These are phyloP conservation scores for Istiophorus platypterus DNA, from an alignment of 2,113 vertebrate species.

Conservation along the genomic window DNA sequence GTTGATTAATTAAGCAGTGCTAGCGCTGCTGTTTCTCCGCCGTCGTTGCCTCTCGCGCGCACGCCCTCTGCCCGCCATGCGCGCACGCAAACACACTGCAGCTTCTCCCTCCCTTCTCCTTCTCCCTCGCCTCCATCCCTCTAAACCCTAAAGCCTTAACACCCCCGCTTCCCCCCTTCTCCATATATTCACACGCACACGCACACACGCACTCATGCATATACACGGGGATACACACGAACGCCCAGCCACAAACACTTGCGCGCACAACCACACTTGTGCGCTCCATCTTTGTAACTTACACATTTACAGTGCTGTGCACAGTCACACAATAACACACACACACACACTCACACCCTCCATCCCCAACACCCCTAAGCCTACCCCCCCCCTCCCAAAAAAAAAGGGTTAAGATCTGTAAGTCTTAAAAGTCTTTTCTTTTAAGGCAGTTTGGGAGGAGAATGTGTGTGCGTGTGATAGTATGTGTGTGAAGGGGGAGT, in stretches of 20 bases:
- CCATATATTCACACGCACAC: slow-evolving; percentile 33
- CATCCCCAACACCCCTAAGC: slow-evolving; percentile 57
- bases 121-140: slow-evolving; percentile 63
- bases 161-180: not conserved
- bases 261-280: not conserved
- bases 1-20: slow-evolving; percentile 87
- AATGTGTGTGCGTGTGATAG: slow-evolving; percentile 15
- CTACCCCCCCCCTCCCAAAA: too few relatives aligned
- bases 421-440: slow-evolving; percentile 77
- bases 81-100: slow-evolving; percentile 54
- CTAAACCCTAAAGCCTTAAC: slow-evolving; percentile 72
- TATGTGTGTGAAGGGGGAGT: not conserved
- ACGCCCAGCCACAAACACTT: slow-evolving; percentile 10
- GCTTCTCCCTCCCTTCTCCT: slow-evolving; percentile 37
- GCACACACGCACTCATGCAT: slow-evolving; percentile 30
- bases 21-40: slow-evolving; percentile 78
- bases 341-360: not conserved
- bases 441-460: slow-evolving; percentile 58
- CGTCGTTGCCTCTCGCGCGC: slow-evolving; percentile 52
- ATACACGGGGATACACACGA: slow-evolving; percentile 37
- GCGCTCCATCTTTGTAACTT: not conserved
- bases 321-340: slow-evolving; percentile 17
- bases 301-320: slow-evolving; percentile 37
- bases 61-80: slow-evolving; percentile 3
- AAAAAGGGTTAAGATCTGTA: slow-evolving; percentile 68